Conservation (phyloP, 2,113 vertebrate genomes). For the Psittacula cyanocephala region DNA sequence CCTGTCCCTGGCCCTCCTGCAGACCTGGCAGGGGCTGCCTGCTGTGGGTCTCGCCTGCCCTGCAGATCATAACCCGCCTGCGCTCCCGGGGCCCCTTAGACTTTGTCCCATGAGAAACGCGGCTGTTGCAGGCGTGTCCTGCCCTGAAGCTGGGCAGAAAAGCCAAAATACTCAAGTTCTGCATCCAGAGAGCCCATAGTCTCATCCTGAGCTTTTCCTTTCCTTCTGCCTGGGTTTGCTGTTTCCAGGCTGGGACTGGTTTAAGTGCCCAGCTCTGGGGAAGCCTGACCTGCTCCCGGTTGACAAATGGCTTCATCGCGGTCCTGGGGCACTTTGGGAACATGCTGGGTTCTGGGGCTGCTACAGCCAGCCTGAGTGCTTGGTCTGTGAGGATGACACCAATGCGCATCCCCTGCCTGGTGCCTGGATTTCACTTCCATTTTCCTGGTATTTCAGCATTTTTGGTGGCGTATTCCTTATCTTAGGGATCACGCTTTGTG, state of each 20-base stretch:
- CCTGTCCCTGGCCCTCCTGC: neutral
- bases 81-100: neutral
- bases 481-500: neutral
- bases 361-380: neutral
- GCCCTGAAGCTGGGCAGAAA: neutral
- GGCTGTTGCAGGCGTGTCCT: neutral
- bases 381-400: neutral
- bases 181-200: accelerated
- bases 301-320: neutral
- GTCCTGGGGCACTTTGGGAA: neutral
- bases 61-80: accelerated
- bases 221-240: neutral
- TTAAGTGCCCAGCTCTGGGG: neutral
- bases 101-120: neutral
- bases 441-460: neutral
- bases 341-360: neutral
- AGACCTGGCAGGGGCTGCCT: neutral
- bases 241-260: neutral
- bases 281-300: neutral
- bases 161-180: neutral
- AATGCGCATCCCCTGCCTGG: accelerated
- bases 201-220: too few relatives aligned
- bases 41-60: neutral
- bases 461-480: neutral
- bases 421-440: neutral